Evolutionary conservation across 2,113 vertebrate genomes (phyloP).

Genomic region (Phrynocephalus versicolor): DNA sequence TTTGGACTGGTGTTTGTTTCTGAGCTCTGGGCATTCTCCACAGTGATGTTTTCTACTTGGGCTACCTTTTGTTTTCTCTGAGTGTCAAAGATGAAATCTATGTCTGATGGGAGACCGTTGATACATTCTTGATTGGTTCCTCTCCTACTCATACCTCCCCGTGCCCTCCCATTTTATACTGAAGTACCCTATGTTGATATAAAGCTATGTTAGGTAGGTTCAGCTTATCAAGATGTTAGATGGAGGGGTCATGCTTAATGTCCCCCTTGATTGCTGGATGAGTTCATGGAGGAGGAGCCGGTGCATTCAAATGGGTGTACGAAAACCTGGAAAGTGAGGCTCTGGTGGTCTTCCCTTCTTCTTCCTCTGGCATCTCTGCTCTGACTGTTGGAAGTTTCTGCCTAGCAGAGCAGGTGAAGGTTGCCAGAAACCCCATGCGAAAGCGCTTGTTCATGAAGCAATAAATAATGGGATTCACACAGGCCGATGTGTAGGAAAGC

Average conservation of each 20-base stretch:
- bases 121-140: background rate
- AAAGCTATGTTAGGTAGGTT: background rate
- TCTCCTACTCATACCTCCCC: background rate
- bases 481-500: conserved; percentile 94
- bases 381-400: background rate
- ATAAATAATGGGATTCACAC: conserved; percentile 96
- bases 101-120: background rate
- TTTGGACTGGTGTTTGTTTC: conserved; percentile 28
- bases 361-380: conserved; percentile 71
- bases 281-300: conserved; percentile 74
- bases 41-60: background rate
- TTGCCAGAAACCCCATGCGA: conserved; percentile 86
- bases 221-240: background rate
- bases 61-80: background rate
- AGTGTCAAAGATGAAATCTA: background rate
- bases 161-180: background rate
- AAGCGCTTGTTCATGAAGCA: conserved; percentile 99
- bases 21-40: conserved; percentile 7
- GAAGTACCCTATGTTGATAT: conserved; percentile 31
- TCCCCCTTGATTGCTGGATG: accelerated
- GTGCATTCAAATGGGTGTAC: conserved; percentile 72
- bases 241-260: background rate
- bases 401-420: conserved; percentile 82
- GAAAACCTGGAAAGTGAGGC: conserved; percentile 80
- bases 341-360: conserved; percentile 78